A percentile compares a stretch with the other conserved stretches of the same genome.
These are phyloP conservation scores for Mesocricetus auratus DNA, from an alignment of 2,113 vertebrate species.

Conservation along the genomic window DNA sequence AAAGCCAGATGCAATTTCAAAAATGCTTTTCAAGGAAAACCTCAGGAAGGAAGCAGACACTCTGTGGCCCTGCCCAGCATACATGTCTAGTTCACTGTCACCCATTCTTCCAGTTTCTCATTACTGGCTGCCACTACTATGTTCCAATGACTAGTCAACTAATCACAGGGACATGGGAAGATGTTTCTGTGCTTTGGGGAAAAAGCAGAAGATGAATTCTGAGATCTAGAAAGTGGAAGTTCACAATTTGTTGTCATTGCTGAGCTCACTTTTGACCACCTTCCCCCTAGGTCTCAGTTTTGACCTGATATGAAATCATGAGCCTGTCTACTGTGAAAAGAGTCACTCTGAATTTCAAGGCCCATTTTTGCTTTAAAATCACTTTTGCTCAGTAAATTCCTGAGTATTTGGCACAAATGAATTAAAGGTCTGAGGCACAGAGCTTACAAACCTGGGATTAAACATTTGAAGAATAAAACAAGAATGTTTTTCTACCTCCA, in stretches of 20 bases:
- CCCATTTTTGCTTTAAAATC: neutral
- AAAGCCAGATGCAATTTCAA: conserved; percentile 48
- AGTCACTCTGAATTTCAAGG: neutral
- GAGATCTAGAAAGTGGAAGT: neutral
- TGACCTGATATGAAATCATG: neutral
- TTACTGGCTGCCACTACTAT: neutral
- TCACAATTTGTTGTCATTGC: neutral
- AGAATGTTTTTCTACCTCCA: neutral
- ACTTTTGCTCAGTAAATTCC: neutral
- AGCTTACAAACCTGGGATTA: neutral
- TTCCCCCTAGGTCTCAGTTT: neutral
- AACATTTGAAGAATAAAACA: neutral
- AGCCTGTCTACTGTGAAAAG: neutral
- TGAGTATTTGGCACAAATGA: neutral
- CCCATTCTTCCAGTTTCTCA: neutral
- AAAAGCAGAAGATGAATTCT: neutral
- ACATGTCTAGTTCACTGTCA: neutral
- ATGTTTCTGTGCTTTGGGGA: neutral
- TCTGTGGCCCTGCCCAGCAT: neutral
- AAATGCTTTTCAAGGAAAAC: neutral
- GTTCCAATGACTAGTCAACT: neutral
- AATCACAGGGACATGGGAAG: neutral
- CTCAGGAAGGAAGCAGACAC: neutral
- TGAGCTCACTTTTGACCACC: neutral
- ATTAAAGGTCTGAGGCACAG: neutral